These are phyloP conservation scores for Uropsilus gracilis DNA, from an alignment of 2,113 vertebrate species.

Conservation along the genomic window DNA sequence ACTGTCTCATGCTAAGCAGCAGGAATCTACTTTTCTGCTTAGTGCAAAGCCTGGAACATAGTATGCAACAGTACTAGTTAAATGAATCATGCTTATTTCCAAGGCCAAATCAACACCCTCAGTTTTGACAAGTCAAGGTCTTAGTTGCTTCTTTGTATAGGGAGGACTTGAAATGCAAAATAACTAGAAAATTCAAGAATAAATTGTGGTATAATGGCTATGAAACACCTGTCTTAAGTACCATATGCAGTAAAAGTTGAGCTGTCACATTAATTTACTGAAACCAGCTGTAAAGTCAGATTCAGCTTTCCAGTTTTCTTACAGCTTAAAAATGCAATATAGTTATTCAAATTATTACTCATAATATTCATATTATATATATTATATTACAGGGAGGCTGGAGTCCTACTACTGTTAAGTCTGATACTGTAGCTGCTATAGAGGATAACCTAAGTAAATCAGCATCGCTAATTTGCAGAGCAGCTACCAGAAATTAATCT, in stretches of 20 bases:
- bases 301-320: neutral
- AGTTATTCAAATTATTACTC: neutral
- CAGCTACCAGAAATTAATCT: neutral
- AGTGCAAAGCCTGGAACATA: neutral
- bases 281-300: neutral
- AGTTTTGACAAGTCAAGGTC: neutral
- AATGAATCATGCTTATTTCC: neutral
- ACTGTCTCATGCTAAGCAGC: neutral
- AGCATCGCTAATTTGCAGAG: neutral
- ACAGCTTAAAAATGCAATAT: no score
- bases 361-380: neutral
- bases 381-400: neutral
- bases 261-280: neutral
- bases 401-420: neutral
- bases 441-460: neutral
- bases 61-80: neutral
- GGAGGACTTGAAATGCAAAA: neutral
- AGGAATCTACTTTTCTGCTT: neutral
- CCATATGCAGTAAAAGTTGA: neutral
- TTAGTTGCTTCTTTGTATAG: neutral
- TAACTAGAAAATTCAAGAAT: neutral
- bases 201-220: neutral
- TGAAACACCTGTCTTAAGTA: neutral
- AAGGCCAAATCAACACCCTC: neutral
- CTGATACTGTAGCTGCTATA: neutral